phyloP scores from a whole-genome alignment of 2,888 invertebrate species.

The Drosophila affinis region DNA sequence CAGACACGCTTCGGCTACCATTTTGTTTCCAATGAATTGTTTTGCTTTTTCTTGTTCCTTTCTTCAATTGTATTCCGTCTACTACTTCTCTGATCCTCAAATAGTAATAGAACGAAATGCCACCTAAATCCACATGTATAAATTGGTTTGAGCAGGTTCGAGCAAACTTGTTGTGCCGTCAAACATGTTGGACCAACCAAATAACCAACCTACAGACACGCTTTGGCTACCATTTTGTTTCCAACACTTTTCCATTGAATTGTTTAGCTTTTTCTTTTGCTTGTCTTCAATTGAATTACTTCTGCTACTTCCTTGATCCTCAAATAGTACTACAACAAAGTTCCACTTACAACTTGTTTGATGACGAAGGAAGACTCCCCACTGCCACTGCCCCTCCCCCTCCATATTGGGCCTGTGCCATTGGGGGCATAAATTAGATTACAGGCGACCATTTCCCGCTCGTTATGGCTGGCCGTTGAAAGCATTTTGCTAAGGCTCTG shows the following conservation, averaged over 20 bases:
- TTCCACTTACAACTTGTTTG: not conserved
- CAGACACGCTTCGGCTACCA: too few species aligned
- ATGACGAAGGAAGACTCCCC: not conserved
- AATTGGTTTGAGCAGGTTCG: too few species aligned
- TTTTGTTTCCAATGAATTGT: too few species aligned
- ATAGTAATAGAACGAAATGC: not conserved
- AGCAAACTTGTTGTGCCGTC: too few species aligned
- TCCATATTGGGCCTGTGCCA: conserved; percentile 15
- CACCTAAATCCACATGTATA: not conserved
- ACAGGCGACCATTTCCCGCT: conserved; percentile 50
- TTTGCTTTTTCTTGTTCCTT: too few species aligned
- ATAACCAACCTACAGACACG: too few species aligned
- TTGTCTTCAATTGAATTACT: too few species aligned
- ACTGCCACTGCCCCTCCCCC: not conserved
- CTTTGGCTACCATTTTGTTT: too few species aligned
- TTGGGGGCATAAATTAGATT: conserved; percentile 74
- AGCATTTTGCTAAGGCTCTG: conserved; percentile 65
- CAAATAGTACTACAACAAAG: not conserved
- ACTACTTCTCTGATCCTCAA: not conserved
- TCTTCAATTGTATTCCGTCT: not conserved
- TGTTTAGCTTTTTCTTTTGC: too few species aligned
- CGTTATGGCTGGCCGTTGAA: conserved; percentile 54
- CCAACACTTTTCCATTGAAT: too few species aligned
- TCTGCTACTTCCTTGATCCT: not conserved
- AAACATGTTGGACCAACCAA: too few species aligned